Evolutionary conservation across 2,113 vertebrate genomes (phyloP), one percentile per base, ranked within the genome.

Genomic region (Sorex araneus): DNA sequence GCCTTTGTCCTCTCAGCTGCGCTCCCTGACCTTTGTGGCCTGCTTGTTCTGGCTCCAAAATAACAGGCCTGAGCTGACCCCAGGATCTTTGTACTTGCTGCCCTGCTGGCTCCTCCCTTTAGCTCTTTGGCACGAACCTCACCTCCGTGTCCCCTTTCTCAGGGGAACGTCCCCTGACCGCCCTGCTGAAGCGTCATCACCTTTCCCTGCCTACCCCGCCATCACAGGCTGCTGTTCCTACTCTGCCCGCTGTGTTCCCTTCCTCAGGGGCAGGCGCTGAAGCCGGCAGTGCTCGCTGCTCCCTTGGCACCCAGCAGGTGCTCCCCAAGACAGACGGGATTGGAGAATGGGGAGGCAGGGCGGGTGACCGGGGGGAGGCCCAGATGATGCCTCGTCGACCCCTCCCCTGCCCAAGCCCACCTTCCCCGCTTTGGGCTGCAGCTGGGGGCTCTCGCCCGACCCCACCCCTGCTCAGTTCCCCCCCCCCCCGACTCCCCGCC

Each of bases 41-140:
- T 82, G 45, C 23, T 6, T 18, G 27, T 8, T 12, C 0, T 40
- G 64, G 40, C 25, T 57, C 30, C 27, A 8, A 16, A 63, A 60
- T 19, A 25, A 21, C 6, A 25, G 21, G 54, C 11, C 8, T 7
- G 28, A 16, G 7, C 71, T 45, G 18, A 32, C 80, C 84, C 32
- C 78, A 60, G 87, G 93, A 63, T 92, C 94, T 94, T 91, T 78
- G 87, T 10, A 36, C 73, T 23, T 81, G 76, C 84, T 57, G 25
- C 70, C 76, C 47, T 18, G 15, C 64, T 47, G 79, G 79, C 75
- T 13, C 43, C 45, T 73, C 7, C 54, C 45, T 40, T 12, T 13
- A 40, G 81, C 25, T 87, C 27, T 47, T 71, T 64, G 25, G 9
- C n/a, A 28, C 50, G 27, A 32, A 3, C 40, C 40, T 82, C 50